Percentiles rank a stretch among this genome's conserved stretches.
These are phyloP conservation scores for Acronicta aceris DNA, from an alignment of 2,888 invertebrate species.

Conservation along the genomic window DNA sequence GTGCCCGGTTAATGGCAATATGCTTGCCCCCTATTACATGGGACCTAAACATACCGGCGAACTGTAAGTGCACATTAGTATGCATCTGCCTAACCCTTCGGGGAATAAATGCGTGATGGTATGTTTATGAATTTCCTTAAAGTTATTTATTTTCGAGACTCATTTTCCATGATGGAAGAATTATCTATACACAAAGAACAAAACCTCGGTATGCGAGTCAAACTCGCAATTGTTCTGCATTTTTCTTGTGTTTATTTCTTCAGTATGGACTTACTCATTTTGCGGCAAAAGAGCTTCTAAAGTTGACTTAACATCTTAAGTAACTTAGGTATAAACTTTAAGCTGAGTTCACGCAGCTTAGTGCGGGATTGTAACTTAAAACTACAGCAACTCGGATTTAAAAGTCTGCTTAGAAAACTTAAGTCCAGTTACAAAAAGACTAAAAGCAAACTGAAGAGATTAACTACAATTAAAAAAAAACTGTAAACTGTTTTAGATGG, in stretches of 20 bases:
- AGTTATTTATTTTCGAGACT: background rate
- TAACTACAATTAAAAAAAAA: background rate
- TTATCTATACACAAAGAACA: no score
- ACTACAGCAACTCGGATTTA: background rate
- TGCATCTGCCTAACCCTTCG: no score
- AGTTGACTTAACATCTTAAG: slow-evolving; percentile 8
- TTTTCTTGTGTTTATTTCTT: no score
- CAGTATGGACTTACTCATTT: background rate
- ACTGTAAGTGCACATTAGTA: no score
- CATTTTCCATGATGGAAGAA: no score
- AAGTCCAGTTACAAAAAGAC: background rate
- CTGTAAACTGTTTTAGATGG: no score
- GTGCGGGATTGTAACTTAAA: slow-evolving; percentile 3
- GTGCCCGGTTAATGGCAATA: no score
- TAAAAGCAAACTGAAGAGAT: background rate
- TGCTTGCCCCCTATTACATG: no score
- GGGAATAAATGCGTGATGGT: no score
- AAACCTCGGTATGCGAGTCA: no score
- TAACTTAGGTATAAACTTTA: slow-evolving; percentile 15
- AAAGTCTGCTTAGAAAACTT: background rate
- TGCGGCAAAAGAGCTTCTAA: slow-evolving; percentile 4
- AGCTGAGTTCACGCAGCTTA: slow-evolving; percentile 12
- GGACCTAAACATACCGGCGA: no score
- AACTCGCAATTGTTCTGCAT: background rate
- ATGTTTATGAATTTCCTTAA: no score